Conservation (phyloP, 2,888 invertebrate species). For the Agrochola lota region DNA sequence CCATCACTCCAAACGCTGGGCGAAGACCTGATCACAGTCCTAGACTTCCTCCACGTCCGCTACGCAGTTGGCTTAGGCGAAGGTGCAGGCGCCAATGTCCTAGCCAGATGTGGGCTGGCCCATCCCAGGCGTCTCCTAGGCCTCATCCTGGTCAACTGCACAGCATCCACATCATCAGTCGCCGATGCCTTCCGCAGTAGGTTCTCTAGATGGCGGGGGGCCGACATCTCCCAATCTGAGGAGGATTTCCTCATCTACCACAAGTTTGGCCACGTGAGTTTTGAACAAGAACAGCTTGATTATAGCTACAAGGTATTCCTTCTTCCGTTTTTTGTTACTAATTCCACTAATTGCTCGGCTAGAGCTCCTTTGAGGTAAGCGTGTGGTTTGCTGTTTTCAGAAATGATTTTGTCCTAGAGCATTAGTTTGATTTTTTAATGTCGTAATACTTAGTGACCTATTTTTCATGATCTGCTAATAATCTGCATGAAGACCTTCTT, state of each 20-base stretch:
- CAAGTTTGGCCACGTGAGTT: constrained; percentile 97
- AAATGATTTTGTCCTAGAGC: constrained; percentile 12
- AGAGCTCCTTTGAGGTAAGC: constrained; percentile 56
- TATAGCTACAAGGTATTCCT: constrained; percentile 84
- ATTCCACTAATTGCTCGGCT: constrained; percentile 71
- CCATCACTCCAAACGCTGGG: constrained; percentile 95
- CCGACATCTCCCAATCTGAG: constrained; percentile 96
- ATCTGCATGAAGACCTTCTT: neutral
- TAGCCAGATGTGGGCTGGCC: constrained; percentile 95
- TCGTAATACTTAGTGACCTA: neutral
- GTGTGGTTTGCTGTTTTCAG: constrained; percentile 31
- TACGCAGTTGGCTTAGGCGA: constrained; percentile 96
- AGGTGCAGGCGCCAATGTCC: constrained; percentile 96
- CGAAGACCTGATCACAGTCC: constrained; percentile 94
- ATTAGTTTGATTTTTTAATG: neutral
- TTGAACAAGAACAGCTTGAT: constrained; percentile 75
- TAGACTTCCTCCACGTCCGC: constrained; percentile 95
- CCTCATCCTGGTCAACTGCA: constrained; percentile 96
- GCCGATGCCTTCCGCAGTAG: constrained; percentile 96
- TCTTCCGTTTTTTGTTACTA: constrained; percentile 76
- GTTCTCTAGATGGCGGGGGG: constrained; percentile 96
- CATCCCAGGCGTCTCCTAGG: constrained; percentile 95
- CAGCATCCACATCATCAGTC: constrained; percentile 96
- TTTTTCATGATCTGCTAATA: neutral
- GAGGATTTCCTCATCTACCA: constrained; percentile 97